Evolutionary conservation across 1,140 invertebrate species (phyloP).

Genomic region (Brachionus sp.): DNA sequence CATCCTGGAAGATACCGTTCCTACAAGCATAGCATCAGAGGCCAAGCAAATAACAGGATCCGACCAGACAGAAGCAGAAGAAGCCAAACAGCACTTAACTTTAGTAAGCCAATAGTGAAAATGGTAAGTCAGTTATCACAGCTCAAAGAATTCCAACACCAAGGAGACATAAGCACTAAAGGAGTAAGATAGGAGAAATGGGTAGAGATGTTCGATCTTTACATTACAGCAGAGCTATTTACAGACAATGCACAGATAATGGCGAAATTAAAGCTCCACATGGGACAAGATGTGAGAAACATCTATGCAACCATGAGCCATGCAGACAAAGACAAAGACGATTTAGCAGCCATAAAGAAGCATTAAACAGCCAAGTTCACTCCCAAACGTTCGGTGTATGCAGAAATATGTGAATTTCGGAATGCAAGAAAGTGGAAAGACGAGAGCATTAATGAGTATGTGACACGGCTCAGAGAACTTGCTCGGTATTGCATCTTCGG

Average conservation of each 20-base stretch:
- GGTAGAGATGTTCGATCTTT: not conserved
- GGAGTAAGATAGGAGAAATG: not conserved
- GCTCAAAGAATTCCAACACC: not conserved
- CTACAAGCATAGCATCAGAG: not conserved
- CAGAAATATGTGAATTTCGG: not conserved
- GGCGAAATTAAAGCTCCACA: not conserved
- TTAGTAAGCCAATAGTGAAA: not conserved
- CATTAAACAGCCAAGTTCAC: not conserved
- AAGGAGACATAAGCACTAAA: not conserved
- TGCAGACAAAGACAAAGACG: not conserved
- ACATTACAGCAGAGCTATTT: not conserved
- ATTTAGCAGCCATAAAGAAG: not conserved
- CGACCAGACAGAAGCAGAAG: not conserved
- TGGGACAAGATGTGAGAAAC: not conserved
- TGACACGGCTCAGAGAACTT: not conserved
- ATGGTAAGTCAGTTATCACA: not conserved
- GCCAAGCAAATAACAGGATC: not conserved
- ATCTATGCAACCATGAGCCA: not conserved
- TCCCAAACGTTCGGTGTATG: not conserved
- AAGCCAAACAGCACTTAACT: not conserved
- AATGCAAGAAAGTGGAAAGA: not conserved
- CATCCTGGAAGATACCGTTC: not conserved
- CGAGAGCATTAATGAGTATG: not conserved
- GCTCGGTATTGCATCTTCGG: not conserved
- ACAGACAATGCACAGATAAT: not conserved